Percentiles rank a stretch among this genome's conserved stretches.
phyloP scores from a whole-genome alignment of 2,797 vertebrate genomes.

The Decapterus maruadsi region DNA sequence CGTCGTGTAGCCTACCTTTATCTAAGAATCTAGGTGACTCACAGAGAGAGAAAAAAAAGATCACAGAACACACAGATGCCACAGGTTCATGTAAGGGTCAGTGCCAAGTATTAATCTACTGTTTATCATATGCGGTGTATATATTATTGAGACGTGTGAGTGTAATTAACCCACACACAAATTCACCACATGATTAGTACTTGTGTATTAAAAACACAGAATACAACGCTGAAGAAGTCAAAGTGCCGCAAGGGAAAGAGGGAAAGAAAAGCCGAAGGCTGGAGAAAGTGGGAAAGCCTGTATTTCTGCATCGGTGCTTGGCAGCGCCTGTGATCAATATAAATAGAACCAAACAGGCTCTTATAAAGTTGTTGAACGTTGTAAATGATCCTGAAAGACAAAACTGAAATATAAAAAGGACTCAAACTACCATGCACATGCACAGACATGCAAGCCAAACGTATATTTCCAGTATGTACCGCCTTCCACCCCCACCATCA shows the following conservation, averaged over 20 bases:
- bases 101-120: background rate
- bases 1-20: constrained; percentile 15
- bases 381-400: constrained; percentile 76
- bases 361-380: constrained; percentile 74
- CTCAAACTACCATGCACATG: constrained; percentile 43
- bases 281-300: constrained; percentile 52
- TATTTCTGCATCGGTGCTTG: constrained; percentile 64
- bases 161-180: background rate
- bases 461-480: constrained; percentile 37
- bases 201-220: background rate
- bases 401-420: constrained; percentile 65
- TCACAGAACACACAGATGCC: background rate
- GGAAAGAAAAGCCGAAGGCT: constrained; percentile 12
- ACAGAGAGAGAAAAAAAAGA: background rate
- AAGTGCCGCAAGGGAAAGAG: constrained; percentile 7
- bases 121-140: background rate
- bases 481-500: background rate
- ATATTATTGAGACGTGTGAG: background rate
- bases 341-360: constrained; percentile 76
- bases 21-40: constrained; percentile 21
- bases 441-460: constrained; percentile 38
- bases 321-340: constrained; percentile 75
- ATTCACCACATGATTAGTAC: constrained; percentile 23
- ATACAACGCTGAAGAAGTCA: background rate
- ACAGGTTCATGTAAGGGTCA: background rate